Evolutionary conservation across 2,888 invertebrate species (phyloP), one percentile per base, ranked within the genome.

Genomic region (Torymus texanus): DNA sequence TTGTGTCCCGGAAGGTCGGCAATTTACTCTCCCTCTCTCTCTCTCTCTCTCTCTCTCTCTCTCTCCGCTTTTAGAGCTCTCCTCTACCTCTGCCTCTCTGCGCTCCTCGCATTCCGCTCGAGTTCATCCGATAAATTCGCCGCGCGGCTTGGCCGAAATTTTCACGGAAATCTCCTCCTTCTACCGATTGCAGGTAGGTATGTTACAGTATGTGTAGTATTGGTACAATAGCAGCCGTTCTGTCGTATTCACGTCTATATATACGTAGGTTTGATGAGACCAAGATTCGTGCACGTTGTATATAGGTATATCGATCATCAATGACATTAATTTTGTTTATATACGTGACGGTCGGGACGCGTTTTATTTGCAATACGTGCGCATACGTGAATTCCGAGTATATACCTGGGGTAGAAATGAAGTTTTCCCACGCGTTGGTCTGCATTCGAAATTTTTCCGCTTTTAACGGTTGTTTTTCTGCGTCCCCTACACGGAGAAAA

Each of bases 111-210:
- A 66, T 71, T 66, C 77, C 77, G 14, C 63, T 2, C 51, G 71
- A 77, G 71, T 77, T 71, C 65, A 65, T 77, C 71, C 77, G 59
- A 77, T 77, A 77, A 77, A 77, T 77, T 76, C 56, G 67, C 16
- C n/a, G 55, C 18, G 2, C 8, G 21, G 21, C 21, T 21, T 21
- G 12, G 18, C 41, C 5, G 41, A 41, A 41, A 41, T 41, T 41
- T 41, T 8, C 41, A 41, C 41, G 41, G 41, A 41, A 41, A 41
- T 41, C 41, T 41, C 41, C 41, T 41, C 41, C 41, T 41, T 8
- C 21, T 21, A 21, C 41, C 41, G 41, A 41, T 41, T 41, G 41
- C 41, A 41, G 21, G 21, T 21, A 21, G 41, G 41, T 41, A 41
- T 8, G 41, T 41, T 41, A 41, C 41, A 41, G 41, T 41, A 29